Base-by-base conservation (phyloP, 2,113 vertebrate genomes). In the Pygoscelis antarcticus region DNA sequence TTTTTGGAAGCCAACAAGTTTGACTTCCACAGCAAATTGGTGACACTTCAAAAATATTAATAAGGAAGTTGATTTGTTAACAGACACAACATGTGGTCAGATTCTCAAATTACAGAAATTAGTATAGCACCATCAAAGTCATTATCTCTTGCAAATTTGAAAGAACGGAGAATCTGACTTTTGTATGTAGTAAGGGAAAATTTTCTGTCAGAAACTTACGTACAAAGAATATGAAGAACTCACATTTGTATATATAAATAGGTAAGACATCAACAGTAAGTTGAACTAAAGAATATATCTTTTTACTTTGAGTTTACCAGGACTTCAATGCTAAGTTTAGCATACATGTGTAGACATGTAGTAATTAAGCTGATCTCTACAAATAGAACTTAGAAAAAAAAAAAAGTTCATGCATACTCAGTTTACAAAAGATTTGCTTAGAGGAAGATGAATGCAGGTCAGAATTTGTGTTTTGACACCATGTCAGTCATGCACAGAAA, bases 391-490 rank as follows among this genome's bases (percentile, higher is more conserved):
- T 27, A 87, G 58, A 2, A 30, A 85, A 77, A 87, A 80, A 83
- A 80, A 83, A 21, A 40, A 60, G 16, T 51, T 77, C 94, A 95
- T 97, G 97, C 96, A 72, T 80, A 82, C 62, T 85, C 27, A 62
- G 23, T 92, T 81, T 78, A 94, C 58, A 97, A 95, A 91, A 71
- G 6, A 71, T 90, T 93, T 97, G 18, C 40, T 95, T 89, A 83
- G 55, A 94, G 49, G 38, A 96, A 93, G 47, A 92, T 85, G 95
- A 89, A 71, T 57, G 26, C 34, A 90, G 69, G 57, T 93, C 82
- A 93, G 46, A 95, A 55, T 91, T 92, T 55, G 55, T 85, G 25
- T 94, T 93, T 93, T 95, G 87, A 76, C 76, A 97, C 44, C 15
- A 13, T 82, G 32, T 94, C 90, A 97, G 17, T 94, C 88, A 95